These are phyloP conservation scores for Lysiphlebus fabarum DNA, from an alignment of 1,140 invertebrate genomes.

Conservation along the genomic window DNA sequence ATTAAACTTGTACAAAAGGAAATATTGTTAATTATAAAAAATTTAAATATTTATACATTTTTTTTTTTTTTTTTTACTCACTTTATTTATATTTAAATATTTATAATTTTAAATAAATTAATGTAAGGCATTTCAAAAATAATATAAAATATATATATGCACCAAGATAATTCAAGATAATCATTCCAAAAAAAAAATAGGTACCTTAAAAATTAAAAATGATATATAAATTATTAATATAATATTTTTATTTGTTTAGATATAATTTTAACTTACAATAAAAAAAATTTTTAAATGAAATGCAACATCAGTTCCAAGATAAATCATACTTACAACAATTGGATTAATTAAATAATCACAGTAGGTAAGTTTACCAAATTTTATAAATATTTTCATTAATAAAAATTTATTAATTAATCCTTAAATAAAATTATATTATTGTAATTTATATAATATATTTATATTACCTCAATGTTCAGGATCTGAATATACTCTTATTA, in stretches of 20 bases:
- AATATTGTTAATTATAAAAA: no score
- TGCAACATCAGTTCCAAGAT: slow-evolving; percentile 31
- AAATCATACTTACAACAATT: slow-evolving; percentile 44
- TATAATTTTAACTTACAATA: slow-evolving; percentile 35
- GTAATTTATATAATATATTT: not conserved
- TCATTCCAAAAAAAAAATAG: slow-evolving; percentile 29
- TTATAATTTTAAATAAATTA: slow-evolving; percentile 1
- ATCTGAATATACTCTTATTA: no score
- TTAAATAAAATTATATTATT: slow-evolving; percentile 26
- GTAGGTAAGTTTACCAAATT: slow-evolving; percentile 54
- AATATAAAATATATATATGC: slow-evolving; percentile 35
- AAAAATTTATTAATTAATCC: slow-evolving; percentile 51
- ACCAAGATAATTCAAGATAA: slow-evolving; percentile 34
- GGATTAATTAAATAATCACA: slow-evolving; percentile 57
- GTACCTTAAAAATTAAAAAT: no score
- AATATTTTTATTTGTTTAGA: no score
- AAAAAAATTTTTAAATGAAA: slow-evolving; percentile 37
- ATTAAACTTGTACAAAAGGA: no score
- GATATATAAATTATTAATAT: not conserved
- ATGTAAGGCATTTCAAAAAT: slow-evolving; percentile 44
- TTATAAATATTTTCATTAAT: slow-evolving; percentile 50
- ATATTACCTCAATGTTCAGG: not conserved
- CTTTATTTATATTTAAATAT: no score
- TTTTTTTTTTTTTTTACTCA: no score
- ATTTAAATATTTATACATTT: no score